Conservation (phyloP, 2,888 invertebrate genomes). For the Lepidochitona cinerea region DNA sequence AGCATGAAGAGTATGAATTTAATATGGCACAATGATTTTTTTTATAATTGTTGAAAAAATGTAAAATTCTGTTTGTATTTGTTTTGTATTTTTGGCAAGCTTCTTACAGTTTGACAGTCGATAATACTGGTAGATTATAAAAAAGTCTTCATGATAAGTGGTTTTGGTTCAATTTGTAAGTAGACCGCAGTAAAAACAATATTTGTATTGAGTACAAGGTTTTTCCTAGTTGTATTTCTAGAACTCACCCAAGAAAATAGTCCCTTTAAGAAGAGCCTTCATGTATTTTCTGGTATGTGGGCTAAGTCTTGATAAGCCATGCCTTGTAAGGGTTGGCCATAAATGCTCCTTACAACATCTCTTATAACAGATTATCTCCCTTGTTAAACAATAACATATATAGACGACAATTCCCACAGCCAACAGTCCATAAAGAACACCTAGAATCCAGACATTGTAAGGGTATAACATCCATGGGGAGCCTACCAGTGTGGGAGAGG, state of each 20-base stretch:
- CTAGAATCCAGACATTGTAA: constrained; percentile 45
- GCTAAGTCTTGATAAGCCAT: constrained; percentile 47
- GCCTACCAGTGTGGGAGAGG: constrained; percentile 23
- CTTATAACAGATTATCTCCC: constrained; percentile 38
- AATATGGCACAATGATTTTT: not conserved
- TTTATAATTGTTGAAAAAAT: not conserved
- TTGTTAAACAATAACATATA: not conserved
- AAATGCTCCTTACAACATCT: constrained; percentile 44
- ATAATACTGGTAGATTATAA: too few relatives aligned
- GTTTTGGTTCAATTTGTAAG: too few relatives aligned
- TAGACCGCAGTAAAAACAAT: too few relatives aligned
- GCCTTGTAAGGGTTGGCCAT: constrained; percentile 59
- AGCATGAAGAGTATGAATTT: not conserved
- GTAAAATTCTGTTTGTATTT: too few relatives aligned
- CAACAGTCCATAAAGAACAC: constrained; percentile 43
- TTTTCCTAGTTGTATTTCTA: too few relatives aligned
- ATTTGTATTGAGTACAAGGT: too few relatives aligned
- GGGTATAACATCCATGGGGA: constrained; percentile 51
- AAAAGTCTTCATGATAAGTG: too few relatives aligned
- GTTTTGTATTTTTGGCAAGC: too few relatives aligned
- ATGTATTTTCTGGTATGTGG: constrained; percentile 61
- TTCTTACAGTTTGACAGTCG: too few relatives aligned
- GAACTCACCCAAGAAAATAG: constrained; percentile 57
- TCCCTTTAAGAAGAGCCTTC: constrained; percentile 56
- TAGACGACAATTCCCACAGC: constrained; percentile 36